A percentile compares a stretch with the other conserved stretches of the same genome.
These are phyloP conservation scores for Cheumatopsyche charites DNA, from an alignment of 1,140 invertebrate genomes.

Conservation along the genomic window DNA sequence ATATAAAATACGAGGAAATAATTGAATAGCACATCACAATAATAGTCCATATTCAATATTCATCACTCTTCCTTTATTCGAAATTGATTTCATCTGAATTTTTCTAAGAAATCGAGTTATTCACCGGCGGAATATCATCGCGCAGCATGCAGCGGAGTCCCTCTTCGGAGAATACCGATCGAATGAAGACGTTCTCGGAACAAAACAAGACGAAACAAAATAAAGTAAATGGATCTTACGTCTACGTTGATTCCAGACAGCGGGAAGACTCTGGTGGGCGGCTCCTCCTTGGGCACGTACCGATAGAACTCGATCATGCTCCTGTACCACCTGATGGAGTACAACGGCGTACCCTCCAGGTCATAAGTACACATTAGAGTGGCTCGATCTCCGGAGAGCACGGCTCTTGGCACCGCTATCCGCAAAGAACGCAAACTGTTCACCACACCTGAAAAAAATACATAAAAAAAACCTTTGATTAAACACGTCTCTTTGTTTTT, in stretches of 20 bases:
- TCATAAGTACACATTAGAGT: slow-evolving; percentile 80
- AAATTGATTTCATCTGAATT: too few relatives aligned
- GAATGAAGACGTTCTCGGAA: too few relatives aligned
- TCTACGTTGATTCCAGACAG: slow-evolving; percentile 74
- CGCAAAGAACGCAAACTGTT: slow-evolving; percentile 72
- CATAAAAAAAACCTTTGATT: too few relatives aligned
- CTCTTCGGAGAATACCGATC: too few relatives aligned
- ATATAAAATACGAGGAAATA: too few relatives aligned
- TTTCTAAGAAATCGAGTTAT: too few relatives aligned
- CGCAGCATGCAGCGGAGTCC: too few relatives aligned
- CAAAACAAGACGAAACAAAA: background rate
- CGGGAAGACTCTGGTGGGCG: slow-evolving; percentile 72
- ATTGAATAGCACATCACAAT: too few relatives aligned
- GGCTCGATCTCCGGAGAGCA: slow-evolving; percentile 71
- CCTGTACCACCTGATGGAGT: slow-evolving; percentile 85
- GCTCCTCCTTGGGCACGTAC: slow-evolving; percentile 72
- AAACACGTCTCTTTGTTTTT: too few relatives aligned
- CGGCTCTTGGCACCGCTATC: slow-evolving; percentile 75
- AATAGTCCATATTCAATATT: too few relatives aligned
- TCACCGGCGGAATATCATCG: too few relatives aligned
- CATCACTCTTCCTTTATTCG: too few relatives aligned
- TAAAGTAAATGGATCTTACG: slow-evolving; percentile 63
- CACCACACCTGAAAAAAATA: slow-evolving; percentile 63
- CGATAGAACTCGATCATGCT: slow-evolving; percentile 80
- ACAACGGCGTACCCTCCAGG: slow-evolving; percentile 75